These are phyloP conservation scores for Trachelus stipa DNA, from an alignment of 2,888 invertebrate species.

Conservation along the genomic window DNA sequence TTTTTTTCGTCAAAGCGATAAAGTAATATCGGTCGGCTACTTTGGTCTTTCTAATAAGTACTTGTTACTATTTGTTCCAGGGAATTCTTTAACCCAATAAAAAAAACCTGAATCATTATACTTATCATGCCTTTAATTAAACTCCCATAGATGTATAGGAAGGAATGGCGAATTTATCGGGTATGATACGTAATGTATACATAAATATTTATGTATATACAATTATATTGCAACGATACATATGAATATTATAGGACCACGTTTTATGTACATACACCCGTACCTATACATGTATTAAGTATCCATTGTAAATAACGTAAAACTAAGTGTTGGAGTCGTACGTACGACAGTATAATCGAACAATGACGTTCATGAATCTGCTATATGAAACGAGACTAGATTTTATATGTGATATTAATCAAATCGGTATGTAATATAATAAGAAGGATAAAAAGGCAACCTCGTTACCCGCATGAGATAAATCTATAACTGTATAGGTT, in stretches of 20 bases:
- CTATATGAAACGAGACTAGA: constrained; percentile 43
- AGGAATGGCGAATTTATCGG: constrained; percentile 8
- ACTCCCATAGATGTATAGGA: background rate
- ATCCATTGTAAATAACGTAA: constrained; percentile 44
- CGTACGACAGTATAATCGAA: constrained; percentile 18
- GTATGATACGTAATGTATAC: constrained; percentile 7
- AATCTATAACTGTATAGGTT: constrained; percentile 16
- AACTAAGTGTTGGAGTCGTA: constrained; percentile 33
- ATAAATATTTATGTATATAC: constrained; percentile 40
- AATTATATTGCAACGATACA: constrained; percentile 53
- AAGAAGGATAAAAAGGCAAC: constrained; percentile 17
- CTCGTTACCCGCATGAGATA: constrained; percentile 26
- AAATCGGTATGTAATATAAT: constrained; percentile 34
- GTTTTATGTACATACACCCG: constrained; percentile 53
- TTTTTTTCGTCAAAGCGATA: background rate
- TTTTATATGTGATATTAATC: constrained; percentile 50
- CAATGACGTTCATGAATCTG: constrained; percentile 29
- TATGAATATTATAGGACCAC: constrained; percentile 62
- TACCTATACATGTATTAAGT: constrained; percentile 26
- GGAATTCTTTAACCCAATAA: background rate
- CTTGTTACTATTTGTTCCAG: background rate
- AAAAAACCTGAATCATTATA: background rate
- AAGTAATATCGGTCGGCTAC: background rate
- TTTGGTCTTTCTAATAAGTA: background rate
- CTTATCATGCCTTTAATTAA: background rate